Percentiles rank a stretch among this genome's conserved stretches.
phyloP scores from a whole-genome alignment of 1,140 invertebrate genomes.

The Leguminivora glycinivorella region DNA sequence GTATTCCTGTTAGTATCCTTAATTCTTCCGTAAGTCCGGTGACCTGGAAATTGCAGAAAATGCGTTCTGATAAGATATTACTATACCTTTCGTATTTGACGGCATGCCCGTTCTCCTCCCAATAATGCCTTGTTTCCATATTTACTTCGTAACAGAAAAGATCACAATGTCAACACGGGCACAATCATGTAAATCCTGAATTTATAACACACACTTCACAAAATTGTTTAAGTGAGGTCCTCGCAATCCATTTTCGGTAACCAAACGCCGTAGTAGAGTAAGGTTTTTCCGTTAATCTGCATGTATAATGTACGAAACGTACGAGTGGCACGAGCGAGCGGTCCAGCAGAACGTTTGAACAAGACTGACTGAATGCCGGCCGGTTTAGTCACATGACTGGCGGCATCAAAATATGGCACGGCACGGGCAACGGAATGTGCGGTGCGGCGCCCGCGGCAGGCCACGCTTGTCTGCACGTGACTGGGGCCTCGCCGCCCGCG shows the following conservation, averaged over 20 bases:
- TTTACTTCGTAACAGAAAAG: slow-evolving; percentile 46
- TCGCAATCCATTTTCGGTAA: slow-evolving; percentile 48
- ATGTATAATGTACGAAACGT: neutral
- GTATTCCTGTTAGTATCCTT: no score
- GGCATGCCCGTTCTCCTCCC: slow-evolving; percentile 70
- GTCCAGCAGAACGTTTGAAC: slow-evolving; percentile 40
- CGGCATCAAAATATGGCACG: slow-evolving; percentile 61
- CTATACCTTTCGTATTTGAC: slow-evolving; percentile 75
- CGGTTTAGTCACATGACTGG: slow-evolving; percentile 37
- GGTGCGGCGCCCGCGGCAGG: slow-evolving; percentile 38
- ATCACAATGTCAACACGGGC: slow-evolving; percentile 52
- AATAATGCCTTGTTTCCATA: slow-evolving; percentile 71
- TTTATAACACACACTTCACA: slow-evolving; percentile 36
- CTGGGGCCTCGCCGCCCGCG: slow-evolving; percentile 23
- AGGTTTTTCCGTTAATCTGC: slow-evolving; percentile 37
- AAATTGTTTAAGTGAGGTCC: slow-evolving; percentile 43
- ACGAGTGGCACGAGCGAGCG: slow-evolving; percentile 38
- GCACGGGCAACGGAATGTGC: slow-evolving; percentile 49
- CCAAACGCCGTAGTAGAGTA: slow-evolving; percentile 30
- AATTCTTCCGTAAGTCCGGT: no score
- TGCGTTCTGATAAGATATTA: slow-evolving; percentile 3
- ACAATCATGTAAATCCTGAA: slow-evolving; percentile 37
- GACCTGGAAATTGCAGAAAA: neutral
- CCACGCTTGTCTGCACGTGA: slow-evolving; percentile 34
- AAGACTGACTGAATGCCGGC: slow-evolving; percentile 41